These are phyloP conservation scores for Cephus runcator DNA, from an alignment of 2,888 invertebrate species.

Conservation along the genomic window DNA sequence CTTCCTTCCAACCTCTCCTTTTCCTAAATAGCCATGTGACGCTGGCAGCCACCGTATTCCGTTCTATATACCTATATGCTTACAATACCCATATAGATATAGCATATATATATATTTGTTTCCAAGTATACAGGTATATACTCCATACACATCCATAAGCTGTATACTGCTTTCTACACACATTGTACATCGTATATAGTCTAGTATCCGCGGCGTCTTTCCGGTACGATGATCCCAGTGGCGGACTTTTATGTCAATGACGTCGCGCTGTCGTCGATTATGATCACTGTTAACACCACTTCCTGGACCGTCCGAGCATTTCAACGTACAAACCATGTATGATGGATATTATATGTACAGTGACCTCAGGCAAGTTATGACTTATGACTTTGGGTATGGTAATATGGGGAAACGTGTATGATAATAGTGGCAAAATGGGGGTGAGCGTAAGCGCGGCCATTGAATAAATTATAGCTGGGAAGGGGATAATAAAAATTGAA, in stretches of 20 bases:
- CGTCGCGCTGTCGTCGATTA: constrained; percentile 15
- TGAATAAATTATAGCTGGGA: neutral
- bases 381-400: neutral
- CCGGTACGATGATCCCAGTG: neutral
- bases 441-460: neutral
- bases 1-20: constrained; percentile 13
- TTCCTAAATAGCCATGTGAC: constrained; percentile 49
- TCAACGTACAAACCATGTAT: neutral
- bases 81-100: neutral
- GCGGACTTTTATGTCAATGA: constrained; percentile 15
- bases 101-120: neutral
- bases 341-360: neutral
- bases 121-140: neutral
- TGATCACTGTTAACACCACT: constrained; percentile 10
- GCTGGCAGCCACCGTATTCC: constrained; percentile 46
- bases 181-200: neutral
- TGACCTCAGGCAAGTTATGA: neutral
- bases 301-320: neutral
- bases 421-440: neutral
- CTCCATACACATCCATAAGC: neutral
- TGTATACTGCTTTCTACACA: neutral
- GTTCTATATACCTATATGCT: constrained; percentile 26
- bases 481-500: neutral
- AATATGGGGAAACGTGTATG: neutral
- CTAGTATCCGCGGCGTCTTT: neutral